Evolutionary conservation across 1,140 invertebrate species (phyloP).

Genomic region (Brachionus plicatilis): DNA sequence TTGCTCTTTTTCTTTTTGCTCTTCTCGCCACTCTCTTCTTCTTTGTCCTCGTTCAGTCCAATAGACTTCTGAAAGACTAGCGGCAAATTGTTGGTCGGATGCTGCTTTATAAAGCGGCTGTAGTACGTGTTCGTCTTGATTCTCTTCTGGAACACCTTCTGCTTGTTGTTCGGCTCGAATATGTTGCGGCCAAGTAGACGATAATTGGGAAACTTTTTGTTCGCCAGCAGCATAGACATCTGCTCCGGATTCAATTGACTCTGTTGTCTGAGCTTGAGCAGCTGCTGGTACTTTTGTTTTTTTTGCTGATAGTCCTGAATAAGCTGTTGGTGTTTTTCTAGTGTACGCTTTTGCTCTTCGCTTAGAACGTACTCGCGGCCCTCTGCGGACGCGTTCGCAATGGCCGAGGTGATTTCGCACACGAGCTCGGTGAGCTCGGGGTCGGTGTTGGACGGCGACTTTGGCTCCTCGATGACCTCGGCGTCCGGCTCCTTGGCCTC

Average conservation of each 20-base stretch:
- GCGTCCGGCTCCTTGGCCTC: background rate
- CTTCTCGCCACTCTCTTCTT: background rate
- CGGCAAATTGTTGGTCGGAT: constrained; percentile 36
- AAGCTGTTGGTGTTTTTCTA: constrained; percentile 25
- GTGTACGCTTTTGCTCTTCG: background rate
- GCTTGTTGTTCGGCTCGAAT: constrained; percentile 35
- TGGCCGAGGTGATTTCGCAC: background rate
- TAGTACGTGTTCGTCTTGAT: constrained; percentile 30
- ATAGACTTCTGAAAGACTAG: constrained; percentile 21
- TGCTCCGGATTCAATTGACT: background rate
- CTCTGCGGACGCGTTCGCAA: background rate
- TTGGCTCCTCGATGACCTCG: background rate
- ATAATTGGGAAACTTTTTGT: constrained; percentile 28
- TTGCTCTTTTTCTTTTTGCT: background rate
- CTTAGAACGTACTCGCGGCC: background rate
- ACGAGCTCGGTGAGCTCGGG: constrained; percentile 12
- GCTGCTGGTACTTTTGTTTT: background rate
- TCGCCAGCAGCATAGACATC: background rate
- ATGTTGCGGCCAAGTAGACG: constrained; percentile 39
- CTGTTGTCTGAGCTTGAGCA: background rate
- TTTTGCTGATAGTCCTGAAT: constrained; percentile 28
- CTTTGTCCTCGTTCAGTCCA: background rate
- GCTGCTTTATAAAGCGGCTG: constrained; percentile 23
- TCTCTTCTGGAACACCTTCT: constrained; percentile 25
- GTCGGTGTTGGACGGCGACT: background rate